Evolutionary conservation across 2,113 vertebrate species (phyloP).

Genomic region (Riparia riparia): DNA sequence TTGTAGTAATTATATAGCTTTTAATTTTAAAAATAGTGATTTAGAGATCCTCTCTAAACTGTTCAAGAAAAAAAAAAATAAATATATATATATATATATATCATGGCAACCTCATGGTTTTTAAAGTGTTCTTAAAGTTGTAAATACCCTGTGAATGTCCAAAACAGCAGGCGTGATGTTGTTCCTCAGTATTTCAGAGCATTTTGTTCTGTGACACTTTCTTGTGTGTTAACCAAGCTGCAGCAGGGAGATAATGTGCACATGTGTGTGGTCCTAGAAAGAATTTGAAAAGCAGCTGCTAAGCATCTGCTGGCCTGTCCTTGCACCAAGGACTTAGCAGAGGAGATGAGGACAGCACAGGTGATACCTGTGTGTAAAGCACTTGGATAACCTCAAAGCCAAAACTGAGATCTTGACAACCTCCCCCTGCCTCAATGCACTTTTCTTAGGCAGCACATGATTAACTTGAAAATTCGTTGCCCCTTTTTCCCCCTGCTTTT

Average conservation of each 20-base stretch:
- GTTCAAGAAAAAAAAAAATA: not conserved
- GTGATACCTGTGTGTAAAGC: rapidly evolving
- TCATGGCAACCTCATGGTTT: not conserved
- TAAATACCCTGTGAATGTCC: not conserved
- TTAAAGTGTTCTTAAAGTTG: not conserved
- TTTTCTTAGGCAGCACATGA: not conserved
- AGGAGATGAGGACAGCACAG: not conserved
- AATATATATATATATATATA: too few species aligned
- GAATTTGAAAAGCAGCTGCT: not conserved
- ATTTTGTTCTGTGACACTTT: not conserved
- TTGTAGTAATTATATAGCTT: not conserved
- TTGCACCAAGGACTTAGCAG: not conserved
- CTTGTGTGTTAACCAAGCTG: not conserved
- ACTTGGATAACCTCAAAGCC: not conserved
- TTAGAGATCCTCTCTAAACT: not conserved
- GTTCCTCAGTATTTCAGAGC: not conserved
- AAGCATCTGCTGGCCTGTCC: not conserved
- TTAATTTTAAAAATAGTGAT: not conserved
- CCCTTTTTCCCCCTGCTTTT: too few species aligned
- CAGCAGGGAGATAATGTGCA: not conserved
- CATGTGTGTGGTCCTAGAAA: not conserved
- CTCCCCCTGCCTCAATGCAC: not conserved
- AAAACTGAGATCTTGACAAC: not conserved
- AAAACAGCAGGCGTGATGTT: not conserved
- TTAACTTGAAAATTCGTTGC: not conserved